Evolutionary conservation across 2,888 invertebrate genomes (phyloP).

Genomic region (Lithophane ornitopus): DNA sequence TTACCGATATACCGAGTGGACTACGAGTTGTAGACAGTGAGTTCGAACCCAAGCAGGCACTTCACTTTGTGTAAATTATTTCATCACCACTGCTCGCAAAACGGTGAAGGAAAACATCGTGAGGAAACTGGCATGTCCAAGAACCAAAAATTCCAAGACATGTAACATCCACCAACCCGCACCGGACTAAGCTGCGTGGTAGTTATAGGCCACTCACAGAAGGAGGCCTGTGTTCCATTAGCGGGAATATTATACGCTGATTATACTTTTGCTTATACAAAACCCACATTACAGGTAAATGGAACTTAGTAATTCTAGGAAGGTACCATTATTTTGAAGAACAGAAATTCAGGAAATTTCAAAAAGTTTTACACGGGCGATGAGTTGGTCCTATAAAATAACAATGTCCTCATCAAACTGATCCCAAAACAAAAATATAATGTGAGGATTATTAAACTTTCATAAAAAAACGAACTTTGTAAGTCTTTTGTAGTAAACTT

Average conservation of each 20-base stretch:
- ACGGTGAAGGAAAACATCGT: too few species aligned
- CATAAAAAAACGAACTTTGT: neutral
- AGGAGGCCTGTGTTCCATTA: too few species aligned
- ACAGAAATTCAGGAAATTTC: neutral
- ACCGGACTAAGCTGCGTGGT: too few species aligned
- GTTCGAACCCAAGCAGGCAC: too few species aligned
- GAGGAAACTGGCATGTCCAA: too few species aligned
- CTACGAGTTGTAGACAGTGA: too few species aligned
- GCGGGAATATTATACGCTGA: too few species aligned
- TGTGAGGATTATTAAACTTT: neutral
- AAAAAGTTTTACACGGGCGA: neutral
- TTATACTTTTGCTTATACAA: neutral
- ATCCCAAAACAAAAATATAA: constrained; percentile 5
- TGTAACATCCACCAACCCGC: too few species aligned
- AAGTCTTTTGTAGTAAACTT: constrained; percentile 4
- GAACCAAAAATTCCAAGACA: too few species aligned
- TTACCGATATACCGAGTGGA: neutral
- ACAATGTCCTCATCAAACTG: neutral
- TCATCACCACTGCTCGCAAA: too few species aligned
- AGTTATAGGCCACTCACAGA: too few species aligned
- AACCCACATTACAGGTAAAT: neutral
- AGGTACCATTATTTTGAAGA: neutral
- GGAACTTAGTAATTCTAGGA: neutral
- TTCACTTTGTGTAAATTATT: too few species aligned
- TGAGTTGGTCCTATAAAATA: neutral